These are phyloP conservation scores for Cathartes aura DNA, from an alignment of 2,113 vertebrate species.

Conservation along the genomic window DNA sequence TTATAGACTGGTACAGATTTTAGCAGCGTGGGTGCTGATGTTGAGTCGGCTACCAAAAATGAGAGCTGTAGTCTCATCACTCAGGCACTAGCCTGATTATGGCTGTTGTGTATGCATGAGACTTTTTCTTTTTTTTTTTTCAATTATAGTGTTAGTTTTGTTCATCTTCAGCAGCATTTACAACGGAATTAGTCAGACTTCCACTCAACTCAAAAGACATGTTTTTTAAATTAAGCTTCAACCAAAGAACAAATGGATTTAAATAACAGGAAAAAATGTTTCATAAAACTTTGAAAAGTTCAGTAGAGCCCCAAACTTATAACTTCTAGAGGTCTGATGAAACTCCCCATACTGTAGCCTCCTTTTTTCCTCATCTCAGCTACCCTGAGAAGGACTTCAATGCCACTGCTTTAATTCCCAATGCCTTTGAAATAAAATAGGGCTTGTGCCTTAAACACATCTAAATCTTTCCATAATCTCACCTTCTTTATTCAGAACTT, in stretches of 20 bases:
- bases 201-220: not conserved
- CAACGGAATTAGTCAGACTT: conserved; percentile 38
- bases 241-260: not conserved
- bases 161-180: not conserved
- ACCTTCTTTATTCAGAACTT: not conserved
- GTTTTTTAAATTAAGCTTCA: conserved; percentile 50
- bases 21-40: not conserved
- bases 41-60: not conserved
- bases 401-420: not conserved
- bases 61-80: not conserved
- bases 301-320: not conserved
- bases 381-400: not conserved
- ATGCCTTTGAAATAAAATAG: not conserved
- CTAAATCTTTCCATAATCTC: not conserved
- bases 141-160: not conserved
- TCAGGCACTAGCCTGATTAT: not conserved
- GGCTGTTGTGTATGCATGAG: not conserved
- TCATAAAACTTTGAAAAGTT: not conserved
- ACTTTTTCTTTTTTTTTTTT: not conserved
- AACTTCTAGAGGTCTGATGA: not conserved
- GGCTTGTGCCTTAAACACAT: not conserved
- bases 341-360: not conserved
- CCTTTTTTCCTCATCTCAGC: not conserved
- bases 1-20: not conserved
- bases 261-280: not conserved